Evolutionary conservation across 1,140 invertebrate genomes (phyloP).

Genomic region (Radopholus similis): DNA sequence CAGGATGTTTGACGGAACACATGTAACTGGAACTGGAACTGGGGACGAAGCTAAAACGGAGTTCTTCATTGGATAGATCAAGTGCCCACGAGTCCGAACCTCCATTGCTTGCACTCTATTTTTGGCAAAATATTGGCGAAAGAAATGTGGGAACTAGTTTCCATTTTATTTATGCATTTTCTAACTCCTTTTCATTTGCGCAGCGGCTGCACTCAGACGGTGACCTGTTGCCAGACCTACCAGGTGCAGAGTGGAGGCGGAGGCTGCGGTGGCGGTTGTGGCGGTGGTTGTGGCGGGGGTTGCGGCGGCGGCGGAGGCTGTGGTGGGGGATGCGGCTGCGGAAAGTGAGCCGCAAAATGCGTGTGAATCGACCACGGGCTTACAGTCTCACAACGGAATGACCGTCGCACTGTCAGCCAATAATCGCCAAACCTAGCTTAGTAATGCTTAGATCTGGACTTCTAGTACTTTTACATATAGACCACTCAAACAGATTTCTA

Average conservation of each 20-base stretch:
- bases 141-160: too few relatives aligned
- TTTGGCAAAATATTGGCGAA: too few relatives aligned
- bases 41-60: neutral
- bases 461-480: neutral
- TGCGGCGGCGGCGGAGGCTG: neutral
- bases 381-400: too few relatives aligned
- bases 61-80: neutral
- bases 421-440: neutral
- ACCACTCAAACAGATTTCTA: neutral
- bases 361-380: too few relatives aligned
- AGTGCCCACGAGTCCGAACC: too few relatives aligned
- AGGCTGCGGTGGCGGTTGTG: neutral
- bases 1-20: too few relatives aligned
- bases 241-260: neutral
- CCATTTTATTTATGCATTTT: too few relatives aligned
- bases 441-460: neutral
- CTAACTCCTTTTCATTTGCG: too few relatives aligned
- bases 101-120: too few relatives aligned
- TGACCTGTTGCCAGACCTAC: slow-evolving; percentile 4
- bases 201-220: neutral
- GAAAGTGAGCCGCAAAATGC: too few relatives aligned
- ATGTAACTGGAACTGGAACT: neutral
- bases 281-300: neutral
- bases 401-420: neutral
- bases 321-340: neutral